phyloP scores from a whole-genome alignment of 2,888 invertebrate species.

The Orthonychiurus folsomi region DNA sequence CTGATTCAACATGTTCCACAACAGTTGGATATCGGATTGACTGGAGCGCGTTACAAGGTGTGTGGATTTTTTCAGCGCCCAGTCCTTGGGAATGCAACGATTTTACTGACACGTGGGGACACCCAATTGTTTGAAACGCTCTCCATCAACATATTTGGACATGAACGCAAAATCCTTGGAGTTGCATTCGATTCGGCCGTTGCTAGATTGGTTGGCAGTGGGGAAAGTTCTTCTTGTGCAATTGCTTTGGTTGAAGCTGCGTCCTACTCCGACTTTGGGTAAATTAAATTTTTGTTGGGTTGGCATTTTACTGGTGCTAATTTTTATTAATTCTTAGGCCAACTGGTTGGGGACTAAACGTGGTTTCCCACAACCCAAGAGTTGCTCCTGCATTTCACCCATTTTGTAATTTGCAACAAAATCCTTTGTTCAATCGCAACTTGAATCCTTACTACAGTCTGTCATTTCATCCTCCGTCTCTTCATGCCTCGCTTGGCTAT shows the following conservation, averaged over 20 bases:
- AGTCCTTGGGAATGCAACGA: neutral
- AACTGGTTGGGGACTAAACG: neutral
- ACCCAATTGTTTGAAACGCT: slow-evolving; percentile 5
- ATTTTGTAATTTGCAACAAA: neutral
- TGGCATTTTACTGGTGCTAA: neutral
- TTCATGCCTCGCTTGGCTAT: no score
- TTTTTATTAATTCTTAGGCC: neutral
- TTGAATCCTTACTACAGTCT: neutral
- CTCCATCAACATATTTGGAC: neutral
- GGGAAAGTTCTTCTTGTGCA: neutral
- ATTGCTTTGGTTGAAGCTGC: neutral
- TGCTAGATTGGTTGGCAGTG: neutral
- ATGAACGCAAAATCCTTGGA: neutral
- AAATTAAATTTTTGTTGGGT: neutral
- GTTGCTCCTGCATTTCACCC: neutral
- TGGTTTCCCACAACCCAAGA: neutral
- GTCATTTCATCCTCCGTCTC: neutral
- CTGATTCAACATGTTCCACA: slow-evolving; percentile 1
- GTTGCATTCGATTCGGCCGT: slow-evolving; percentile 1
- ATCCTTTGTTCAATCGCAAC: neutral
- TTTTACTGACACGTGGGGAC: neutral
- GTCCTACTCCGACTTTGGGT: neutral
- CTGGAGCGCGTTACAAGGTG: neutral
- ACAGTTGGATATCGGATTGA: neutral
- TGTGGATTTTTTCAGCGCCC: slow-evolving; percentile 2